Conservation (phyloP, 2,113 vertebrate genomes). For the Copsychus sechellarum region DNA sequence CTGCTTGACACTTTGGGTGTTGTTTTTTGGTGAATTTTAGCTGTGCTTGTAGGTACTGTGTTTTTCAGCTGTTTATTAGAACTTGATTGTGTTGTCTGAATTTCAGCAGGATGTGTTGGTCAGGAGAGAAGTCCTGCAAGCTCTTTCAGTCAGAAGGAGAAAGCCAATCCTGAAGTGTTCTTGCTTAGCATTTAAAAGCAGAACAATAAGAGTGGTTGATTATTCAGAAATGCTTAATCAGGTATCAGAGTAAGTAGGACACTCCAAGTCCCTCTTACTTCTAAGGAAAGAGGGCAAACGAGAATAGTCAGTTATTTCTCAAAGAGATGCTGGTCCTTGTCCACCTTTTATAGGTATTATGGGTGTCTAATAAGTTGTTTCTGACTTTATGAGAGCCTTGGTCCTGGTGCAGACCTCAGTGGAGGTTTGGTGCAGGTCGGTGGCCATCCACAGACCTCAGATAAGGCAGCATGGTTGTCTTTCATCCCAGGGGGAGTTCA, state of each 20-base stretch:
- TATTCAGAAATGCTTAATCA: constrained; percentile 54
- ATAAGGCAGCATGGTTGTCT: background rate
- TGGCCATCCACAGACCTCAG: background rate
- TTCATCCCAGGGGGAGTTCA: background rate
- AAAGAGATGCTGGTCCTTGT: background rate
- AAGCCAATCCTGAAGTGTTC: background rate
- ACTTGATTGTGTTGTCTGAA: rapidly evolving
- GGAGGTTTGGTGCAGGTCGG: rapidly evolving
- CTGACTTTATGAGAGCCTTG: background rate
- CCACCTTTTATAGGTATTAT: background rate
- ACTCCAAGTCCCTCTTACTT: background rate
- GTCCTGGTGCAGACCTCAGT: rapidly evolving
- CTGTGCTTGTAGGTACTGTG: background rate
- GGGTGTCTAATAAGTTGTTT: background rate
- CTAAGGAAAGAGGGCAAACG: background rate
- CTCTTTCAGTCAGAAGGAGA: background rate
- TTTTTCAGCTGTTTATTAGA: background rate
- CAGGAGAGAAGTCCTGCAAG: background rate
- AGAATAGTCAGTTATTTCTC: background rate
- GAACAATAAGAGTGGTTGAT: background rate
- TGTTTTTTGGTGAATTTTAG: background rate
- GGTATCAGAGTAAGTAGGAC: constrained; percentile 46
- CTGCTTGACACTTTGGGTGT: background rate
- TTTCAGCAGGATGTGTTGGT: background rate
- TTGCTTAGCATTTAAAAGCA: constrained; percentile 15